Base-by-base conservation (phyloP, 2,113 vertebrate genomes). In the Neomonachus schauinslandi region DNA sequence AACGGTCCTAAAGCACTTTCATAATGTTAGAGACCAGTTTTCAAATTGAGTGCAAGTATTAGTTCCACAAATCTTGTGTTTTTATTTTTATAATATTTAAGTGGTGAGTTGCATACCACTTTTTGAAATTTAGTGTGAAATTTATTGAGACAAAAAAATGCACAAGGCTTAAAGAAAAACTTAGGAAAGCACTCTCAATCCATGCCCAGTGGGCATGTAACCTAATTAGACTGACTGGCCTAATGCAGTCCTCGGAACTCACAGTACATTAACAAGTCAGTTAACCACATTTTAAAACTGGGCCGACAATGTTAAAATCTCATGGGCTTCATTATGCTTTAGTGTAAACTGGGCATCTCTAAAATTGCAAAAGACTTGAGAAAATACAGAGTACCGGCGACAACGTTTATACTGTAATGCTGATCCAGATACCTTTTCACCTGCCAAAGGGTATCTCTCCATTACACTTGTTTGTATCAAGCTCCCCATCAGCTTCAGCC, bases 221-320 rank as follows among this genome's bases (percentile, higher is more conserved):
- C 89, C 93, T 96, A 97, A 95, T 97, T 83, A 98, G 93, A 91
- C 76, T 67, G 59, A 97, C 46, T 85, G 72, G 77, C 65, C 49
- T 91, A 53, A 89, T 82, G 67, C 63, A 55, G 11, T 76, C 55
- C 76, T 57, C 55, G 36, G 57, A 93, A 61, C 24, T 91, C 67
- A 86, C 26, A 77, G 65, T 77, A 89, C 93, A 95, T 97, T 91
- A 98, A 91, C 72, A 83, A 86, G 91, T 77, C 91, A 72, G 88
- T 69, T 96, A 95, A 63, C 67, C 86, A 94, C 96, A 49, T 96
- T 97, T 95, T 79, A 86, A 97, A 97, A 97, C 95, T 95, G 86
- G 94, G 96, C 89, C 36, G 4, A 89, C 42, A 89, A 65, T 69
- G 79, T 85, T 88, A 67, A 91, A 83, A 33, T 83, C 96, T 84